phyloP scores from a whole-genome alignment of 2,797 vertebrate species.

The Bryconaethiops microstoma region DNA sequence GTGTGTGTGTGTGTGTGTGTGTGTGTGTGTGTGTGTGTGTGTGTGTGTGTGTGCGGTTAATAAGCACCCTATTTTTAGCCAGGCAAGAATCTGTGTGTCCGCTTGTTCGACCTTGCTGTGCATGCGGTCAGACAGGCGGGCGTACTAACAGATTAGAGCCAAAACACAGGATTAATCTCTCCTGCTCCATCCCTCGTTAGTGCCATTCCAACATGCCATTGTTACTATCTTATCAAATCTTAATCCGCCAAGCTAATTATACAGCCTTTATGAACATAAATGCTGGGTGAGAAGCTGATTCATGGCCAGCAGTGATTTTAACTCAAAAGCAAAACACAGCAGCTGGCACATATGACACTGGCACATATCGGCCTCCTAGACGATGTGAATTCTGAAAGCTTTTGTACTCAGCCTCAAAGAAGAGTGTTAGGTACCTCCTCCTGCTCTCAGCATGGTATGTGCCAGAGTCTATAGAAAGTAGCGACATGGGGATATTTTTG shows the following conservation, averaged over 20 bases:
- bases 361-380: slow-evolving; percentile 13
- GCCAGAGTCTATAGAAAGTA: background rate
- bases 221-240: slow-evolving; percentile 45
- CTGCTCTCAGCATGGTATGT: slow-evolving; percentile 10
- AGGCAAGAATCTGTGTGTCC: slow-evolving; percentile 11
- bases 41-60: slow-evolving; percentile 5
- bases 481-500: background rate
- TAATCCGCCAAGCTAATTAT: slow-evolving; percentile 39
- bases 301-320: slow-evolving; percentile 15
- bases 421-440: background rate
- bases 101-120: slow-evolving; percentile 46
- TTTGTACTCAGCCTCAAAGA: slow-evolving; percentile 20
- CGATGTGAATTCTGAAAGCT: background rate
- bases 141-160: slow-evolving; percentile 42
- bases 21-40: background rate
- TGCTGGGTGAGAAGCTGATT: slow-evolving; percentile 17
- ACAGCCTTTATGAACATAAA: slow-evolving; percentile 30
- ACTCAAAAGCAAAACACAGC: slow-evolving; percentile 2
- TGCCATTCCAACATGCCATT: slow-evolving; percentile 41
- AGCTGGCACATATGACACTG: slow-evolving; percentile 27
- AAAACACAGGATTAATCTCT: slow-evolving; percentile 40
- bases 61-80: slow-evolving; percentile 51
- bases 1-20: too few relatives aligned
- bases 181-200: slow-evolving; percentile 19
- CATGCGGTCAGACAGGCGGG: slow-evolving; percentile 32